Evolutionary conservation across 2,113 vertebrate species (phyloP), one percentile per base, ranked within the genome.

Genomic region (Centropristis striata): DNA sequence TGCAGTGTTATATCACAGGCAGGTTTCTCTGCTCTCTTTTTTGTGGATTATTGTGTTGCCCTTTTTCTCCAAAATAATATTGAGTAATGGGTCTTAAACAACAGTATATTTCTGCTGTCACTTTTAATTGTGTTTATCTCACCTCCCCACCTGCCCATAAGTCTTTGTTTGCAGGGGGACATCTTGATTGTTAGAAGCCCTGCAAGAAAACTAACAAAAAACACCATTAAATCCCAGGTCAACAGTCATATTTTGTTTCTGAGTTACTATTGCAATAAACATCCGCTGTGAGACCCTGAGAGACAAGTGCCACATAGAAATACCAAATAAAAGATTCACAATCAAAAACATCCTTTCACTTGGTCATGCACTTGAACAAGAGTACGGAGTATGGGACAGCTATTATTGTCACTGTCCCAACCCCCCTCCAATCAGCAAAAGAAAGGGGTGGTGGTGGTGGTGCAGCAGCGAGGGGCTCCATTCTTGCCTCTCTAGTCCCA

Each of bases 51-150:
- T 53, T 59, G 16, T 13, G 21, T 42, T 71, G 49, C 41, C 51
- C 23, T 41, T 51, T 53, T 75, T 55, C 32, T 16, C 21, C 23
- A 36, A 60, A 83, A 73, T 46, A 78, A 81, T 71, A 82, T n/a
- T 80, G 61, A 88, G 42, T 73, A 60, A 84, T 78, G 65, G 69
- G 20, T 64, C 55, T 61, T 54, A 50, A 82, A 47, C 46, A 37
- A 60, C 47, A 66, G 55, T 82, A 67, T 77, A 73, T 84, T 86
- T 78, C 42, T 20, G 8, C 69, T 86, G 83, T 84, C 77, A 71
- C 69, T 71, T 92, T 88, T 93, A 90, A 92, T 81, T 83, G 75
- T 76, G 85, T 90, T 92, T 92, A 92, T 94, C 91, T 90, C 63
- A 12, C 85, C 71, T 83, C 63, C 54, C 75, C 86, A 90, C 85